phyloP scores from a whole-genome alignment of 2,113 vertebrate species.

The Benitochromis conjunctus region DNA sequence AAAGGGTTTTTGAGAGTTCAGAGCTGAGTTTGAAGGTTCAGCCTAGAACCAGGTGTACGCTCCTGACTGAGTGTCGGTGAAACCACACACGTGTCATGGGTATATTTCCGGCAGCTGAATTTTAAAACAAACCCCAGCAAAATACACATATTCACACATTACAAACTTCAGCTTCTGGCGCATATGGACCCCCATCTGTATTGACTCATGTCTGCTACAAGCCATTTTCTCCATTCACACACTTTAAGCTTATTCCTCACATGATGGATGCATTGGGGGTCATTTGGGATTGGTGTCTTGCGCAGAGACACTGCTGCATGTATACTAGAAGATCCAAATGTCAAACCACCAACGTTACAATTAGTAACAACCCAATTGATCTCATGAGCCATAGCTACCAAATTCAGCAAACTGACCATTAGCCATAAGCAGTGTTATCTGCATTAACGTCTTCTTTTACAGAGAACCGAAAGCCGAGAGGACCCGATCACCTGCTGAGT shows the following conservation, averaged over 20 bases:
- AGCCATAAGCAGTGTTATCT: accelerated
- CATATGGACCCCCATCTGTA: background rate
- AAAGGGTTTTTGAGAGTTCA: accelerated
- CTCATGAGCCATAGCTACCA: background rate
- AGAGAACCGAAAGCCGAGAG: background rate
- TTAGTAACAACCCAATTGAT: background rate
- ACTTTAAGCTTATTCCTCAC: background rate
- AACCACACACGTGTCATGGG: accelerated
- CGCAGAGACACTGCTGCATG: background rate
- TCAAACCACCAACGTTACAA: background rate
- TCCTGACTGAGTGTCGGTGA: background rate
- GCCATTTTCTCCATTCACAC: background rate
- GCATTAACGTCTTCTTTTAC: background rate
- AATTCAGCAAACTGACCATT: background rate
- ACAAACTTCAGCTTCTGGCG: accelerated
- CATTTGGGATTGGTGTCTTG: background rate
- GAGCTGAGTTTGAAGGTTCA: background rate
- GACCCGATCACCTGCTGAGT: background rate
- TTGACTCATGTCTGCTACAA: background rate
- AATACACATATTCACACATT: background rate
- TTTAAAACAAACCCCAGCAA: background rate
- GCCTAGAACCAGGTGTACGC: background rate
- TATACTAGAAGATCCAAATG: background rate
- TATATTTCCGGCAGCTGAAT: background rate
- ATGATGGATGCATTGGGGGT: background rate